Percentiles rank a stretch among this genome's conserved stretches.
Evolutionary conservation across 2,888 invertebrate species (phyloP).

Genomic region (Pristionchus arcanus): DNA sequence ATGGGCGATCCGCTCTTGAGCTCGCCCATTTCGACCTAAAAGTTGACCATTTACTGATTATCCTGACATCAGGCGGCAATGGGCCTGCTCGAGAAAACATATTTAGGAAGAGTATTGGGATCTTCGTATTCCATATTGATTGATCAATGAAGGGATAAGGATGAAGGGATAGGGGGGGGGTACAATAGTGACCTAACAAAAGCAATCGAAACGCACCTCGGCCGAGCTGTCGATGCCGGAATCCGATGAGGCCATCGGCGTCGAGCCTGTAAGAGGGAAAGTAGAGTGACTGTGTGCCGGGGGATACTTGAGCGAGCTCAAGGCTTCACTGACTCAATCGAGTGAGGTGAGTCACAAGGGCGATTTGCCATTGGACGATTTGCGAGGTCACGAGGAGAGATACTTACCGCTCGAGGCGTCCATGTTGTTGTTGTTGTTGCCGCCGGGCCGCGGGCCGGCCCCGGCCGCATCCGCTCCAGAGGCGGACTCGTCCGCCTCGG

Average conservation of each 20-base stretch:
- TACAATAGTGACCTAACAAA: neutral
- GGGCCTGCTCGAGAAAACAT: no score
- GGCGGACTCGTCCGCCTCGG: neutral
- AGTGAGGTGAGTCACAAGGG: constrained; percentile 26
- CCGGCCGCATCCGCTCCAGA: neutral
- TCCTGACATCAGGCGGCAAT: no score
- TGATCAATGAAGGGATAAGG: no score
- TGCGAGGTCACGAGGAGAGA: neutral
- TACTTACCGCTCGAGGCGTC: constrained; percentile 60
- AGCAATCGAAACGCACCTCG: constrained; percentile 60
- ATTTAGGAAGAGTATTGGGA: no score
- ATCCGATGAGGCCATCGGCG: constrained; percentile 78
- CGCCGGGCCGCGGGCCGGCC: neutral
- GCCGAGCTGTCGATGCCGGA: constrained; percentile 78
- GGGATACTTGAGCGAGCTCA: neutral
- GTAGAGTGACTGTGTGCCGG: neutral
- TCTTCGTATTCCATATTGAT: no score
- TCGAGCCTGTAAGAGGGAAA: constrained; percentile 61
- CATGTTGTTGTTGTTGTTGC: constrained; percentile 59
- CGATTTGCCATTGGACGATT: neutral
- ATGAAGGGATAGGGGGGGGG: neutral
- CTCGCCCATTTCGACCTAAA: constrained; percentile 66
- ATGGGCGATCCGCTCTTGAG: constrained; percentile 67
- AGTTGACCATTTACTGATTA: neutral
- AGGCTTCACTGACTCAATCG: constrained; percentile 43